A percentile compares a stretch with the other conserved stretches of the same genome.
Evolutionary conservation across 2,797 vertebrate genomes (phyloP).

Genomic region (Semotilus atromaculatus): DNA sequence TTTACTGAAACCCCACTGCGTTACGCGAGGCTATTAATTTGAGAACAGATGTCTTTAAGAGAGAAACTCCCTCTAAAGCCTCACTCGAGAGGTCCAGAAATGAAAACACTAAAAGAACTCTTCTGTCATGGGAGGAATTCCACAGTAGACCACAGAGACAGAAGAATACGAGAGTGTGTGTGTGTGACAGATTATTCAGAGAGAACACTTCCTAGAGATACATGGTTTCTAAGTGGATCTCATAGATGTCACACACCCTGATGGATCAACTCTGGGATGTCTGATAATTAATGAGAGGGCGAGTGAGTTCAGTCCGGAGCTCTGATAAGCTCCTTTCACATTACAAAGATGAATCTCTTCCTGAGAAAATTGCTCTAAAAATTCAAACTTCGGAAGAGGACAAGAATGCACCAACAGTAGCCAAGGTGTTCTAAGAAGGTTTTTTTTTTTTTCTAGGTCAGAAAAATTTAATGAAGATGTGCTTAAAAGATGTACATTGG

Average conservation of each 20-base stretch:
- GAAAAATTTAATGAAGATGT: too few relatives aligned
- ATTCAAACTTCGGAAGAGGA: not conserved
- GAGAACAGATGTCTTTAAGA: conserved; percentile 61
- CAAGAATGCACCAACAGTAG: not conserved
- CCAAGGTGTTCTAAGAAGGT: not conserved
- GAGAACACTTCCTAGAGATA: conserved; percentile 6
- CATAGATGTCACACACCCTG: conserved; percentile 33
- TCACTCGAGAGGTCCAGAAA: conserved; percentile 64
- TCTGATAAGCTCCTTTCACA: conserved; percentile 27
- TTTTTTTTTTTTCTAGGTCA: not conserved
- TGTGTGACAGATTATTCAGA: conserved; percentile 31
- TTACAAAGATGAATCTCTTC: conserved; percentile 18
- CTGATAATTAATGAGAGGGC: conserved; percentile 49
- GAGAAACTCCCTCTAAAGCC: conserved; percentile 64
- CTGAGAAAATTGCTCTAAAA: not conserved
- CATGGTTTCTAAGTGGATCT: conserved; percentile 15
- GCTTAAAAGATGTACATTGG: not conserved
- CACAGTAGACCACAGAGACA: conserved; percentile 45
- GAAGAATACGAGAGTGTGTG: conserved; percentile 26
- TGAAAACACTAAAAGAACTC: conserved; percentile 59
- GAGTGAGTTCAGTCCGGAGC: conserved; percentile 19
- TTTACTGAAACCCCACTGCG: conserved; percentile 65
- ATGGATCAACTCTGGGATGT: conserved; percentile 41
- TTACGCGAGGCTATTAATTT: conserved; percentile 67
- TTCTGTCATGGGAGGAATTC: conserved; percentile 54